Conservation (phyloP, 23 tunicate genomes). For the Corella eumyota region DNA sequence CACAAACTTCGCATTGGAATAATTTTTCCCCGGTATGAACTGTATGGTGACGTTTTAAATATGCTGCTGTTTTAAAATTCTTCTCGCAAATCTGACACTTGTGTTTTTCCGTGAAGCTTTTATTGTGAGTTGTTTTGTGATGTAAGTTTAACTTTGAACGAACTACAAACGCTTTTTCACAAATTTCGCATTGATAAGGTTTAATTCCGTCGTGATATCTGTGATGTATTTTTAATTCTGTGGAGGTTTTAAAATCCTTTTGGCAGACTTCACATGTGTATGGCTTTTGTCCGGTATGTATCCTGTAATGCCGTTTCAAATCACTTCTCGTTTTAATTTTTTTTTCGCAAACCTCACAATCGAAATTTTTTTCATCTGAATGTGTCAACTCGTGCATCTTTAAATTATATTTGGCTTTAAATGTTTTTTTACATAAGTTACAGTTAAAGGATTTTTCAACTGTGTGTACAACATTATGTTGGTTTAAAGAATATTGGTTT, state of each 20-base stretch:
- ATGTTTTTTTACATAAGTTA: not conserved
- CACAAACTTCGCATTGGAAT: no score
- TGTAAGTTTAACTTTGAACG: no score
- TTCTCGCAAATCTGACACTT: no score
- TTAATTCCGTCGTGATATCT: not conserved
- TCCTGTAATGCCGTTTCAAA: not conserved
- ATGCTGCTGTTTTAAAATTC: no score
- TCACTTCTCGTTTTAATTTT: not conserved
- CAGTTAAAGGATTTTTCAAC: not conserved
- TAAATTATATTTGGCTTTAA: not conserved
- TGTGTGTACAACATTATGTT: not conserved
- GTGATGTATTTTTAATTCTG: not conserved
- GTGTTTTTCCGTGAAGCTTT: no score
- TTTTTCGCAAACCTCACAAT: not conserved
- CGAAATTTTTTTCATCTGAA: not conserved
- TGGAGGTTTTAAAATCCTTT: not conserved
- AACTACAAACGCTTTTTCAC: slow-evolving; percentile 1
- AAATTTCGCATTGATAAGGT: not conserved
- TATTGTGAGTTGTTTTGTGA: no score
- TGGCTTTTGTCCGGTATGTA: not conserved
- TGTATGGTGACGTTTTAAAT: no score
- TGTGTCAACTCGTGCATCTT: not conserved
- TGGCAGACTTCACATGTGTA: not conserved
- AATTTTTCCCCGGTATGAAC: no score
- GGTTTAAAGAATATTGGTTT: not conserved